These are phyloP conservation scores for Drosophila prostipennis DNA, from an alignment of 2,888 invertebrate genomes.

Conservation along the genomic window DNA sequence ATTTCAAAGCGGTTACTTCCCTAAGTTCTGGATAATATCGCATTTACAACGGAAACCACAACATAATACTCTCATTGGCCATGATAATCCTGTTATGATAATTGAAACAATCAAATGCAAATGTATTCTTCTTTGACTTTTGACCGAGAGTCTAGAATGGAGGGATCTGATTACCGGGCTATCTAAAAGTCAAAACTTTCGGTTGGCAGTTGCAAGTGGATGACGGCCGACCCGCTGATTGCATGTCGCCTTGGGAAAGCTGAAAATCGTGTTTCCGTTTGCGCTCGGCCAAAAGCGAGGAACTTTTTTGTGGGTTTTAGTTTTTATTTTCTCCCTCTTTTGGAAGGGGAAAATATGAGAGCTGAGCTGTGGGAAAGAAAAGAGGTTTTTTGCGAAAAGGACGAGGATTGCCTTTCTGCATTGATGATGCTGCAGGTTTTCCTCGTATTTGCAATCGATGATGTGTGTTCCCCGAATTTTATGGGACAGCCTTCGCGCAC, in stretches of 20 bases:
- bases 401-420: conserved; percentile 14
- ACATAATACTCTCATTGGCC: background rate
- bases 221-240: conserved; percentile 27
- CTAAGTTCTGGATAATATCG: background rate
- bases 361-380: conserved; percentile 15
- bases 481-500: conserved; percentile 39
- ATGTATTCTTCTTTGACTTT: conserved; percentile 26
- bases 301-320: conserved; percentile 34
- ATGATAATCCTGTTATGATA: conserved; percentile 3
- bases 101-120: conserved; percentile 16
- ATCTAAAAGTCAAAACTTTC: conserved; percentile 37
- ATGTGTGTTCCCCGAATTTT: conserved; percentile 43
- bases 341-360: conserved; percentile 29
- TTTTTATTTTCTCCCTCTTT: background rate
- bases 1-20: background rate
- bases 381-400: conserved; percentile 6
- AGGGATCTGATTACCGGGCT: conserved; percentile 33
- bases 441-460: conserved; percentile 44
- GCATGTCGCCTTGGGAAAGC: conserved; percentile 33
- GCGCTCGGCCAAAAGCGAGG: conserved; percentile 23
- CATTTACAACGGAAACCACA: background rate
- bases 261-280: conserved; percentile 40
- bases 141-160: conserved; percentile 16
- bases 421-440: conserved; percentile 48
- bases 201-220: conserved; percentile 20